phyloP scores from a whole-genome alignment of 2,113 vertebrate species.

The Nibea albiflora region DNA sequence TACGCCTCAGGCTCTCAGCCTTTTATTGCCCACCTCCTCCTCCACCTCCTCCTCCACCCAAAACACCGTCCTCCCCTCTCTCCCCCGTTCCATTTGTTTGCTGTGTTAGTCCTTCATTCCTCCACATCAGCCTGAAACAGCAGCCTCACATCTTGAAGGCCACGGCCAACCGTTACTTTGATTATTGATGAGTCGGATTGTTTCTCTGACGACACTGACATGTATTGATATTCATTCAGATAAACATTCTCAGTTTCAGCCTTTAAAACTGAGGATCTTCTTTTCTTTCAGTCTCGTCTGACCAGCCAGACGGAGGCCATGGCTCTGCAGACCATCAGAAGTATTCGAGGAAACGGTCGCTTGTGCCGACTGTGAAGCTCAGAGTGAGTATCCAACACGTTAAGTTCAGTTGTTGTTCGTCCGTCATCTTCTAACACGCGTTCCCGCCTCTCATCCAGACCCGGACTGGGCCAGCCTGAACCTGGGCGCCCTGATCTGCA shows the following conservation, averaged over 20 bases:
- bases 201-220: too few relatives aligned
- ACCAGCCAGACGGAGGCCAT: conserved; percentile 96
- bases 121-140: background rate
- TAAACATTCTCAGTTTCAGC: too few relatives aligned
- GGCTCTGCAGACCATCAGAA: conserved; percentile 94
- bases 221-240: too few relatives aligned
- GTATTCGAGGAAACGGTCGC: conserved; percentile 91
- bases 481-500: conserved; percentile 97
- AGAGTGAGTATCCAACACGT: conserved; percentile 86
- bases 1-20: conserved; percentile 72
- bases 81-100: conserved; percentile 65
- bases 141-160: background rate
- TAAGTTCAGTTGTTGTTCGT: too few relatives aligned
- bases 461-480: conserved; percentile 98
- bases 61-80: conserved; percentile 10
- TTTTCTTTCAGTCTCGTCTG: conserved; percentile 89
- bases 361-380: conserved; percentile 95
- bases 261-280: too few relatives aligned
- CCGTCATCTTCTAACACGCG: background rate
- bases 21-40: conserved; percentile 32
- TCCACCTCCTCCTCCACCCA: background rate
- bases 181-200: too few relatives aligned
- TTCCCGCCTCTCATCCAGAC: conserved; percentile 74
- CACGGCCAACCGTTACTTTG: too few relatives aligned
- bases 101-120: conserved; percentile 33